Evolutionary conservation across 2,797 vertebrate genomes (phyloP).

Genomic region (Merluccius polli): DNA sequence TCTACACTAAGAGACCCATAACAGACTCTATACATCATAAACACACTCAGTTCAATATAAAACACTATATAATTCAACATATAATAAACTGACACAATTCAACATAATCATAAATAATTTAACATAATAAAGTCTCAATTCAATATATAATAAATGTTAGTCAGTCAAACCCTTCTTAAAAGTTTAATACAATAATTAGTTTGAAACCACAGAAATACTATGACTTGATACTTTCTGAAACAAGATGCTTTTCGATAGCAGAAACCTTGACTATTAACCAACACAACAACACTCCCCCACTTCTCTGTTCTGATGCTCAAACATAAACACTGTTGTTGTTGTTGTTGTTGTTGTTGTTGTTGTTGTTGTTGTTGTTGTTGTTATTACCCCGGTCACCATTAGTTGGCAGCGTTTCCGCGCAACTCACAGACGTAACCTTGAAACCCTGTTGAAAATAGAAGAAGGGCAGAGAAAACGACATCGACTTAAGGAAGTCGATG

Average conservation of each 20-base stretch:
- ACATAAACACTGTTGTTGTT: neutral
- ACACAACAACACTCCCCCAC: neutral
- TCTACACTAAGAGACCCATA: conserved; percentile 31
- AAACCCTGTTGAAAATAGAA: neutral
- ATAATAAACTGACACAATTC: neutral
- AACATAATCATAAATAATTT: neutral
- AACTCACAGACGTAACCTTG: neutral
- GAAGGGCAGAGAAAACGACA: neutral
- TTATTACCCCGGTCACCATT: neutral
- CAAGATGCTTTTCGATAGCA: neutral
- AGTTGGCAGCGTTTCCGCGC: neutral
- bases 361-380: too few relatives aligned
- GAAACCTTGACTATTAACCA: neutral
- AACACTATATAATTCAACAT: neutral
- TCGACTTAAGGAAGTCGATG: too few relatives aligned
- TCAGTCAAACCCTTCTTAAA: neutral
- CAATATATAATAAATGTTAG: neutral
- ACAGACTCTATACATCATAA: conserved; percentile 6
- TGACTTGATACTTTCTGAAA: neutral
- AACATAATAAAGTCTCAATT: neutral
- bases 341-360: neutral
- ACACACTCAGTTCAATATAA: conserved; percentile 1
- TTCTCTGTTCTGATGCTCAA: neutral
- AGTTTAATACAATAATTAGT: neutral
- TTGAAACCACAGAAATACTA: neutral